Evolutionary conservation across 2,113 vertebrate species (phyloP).

Genomic region (Eidolon helvum): DNA sequence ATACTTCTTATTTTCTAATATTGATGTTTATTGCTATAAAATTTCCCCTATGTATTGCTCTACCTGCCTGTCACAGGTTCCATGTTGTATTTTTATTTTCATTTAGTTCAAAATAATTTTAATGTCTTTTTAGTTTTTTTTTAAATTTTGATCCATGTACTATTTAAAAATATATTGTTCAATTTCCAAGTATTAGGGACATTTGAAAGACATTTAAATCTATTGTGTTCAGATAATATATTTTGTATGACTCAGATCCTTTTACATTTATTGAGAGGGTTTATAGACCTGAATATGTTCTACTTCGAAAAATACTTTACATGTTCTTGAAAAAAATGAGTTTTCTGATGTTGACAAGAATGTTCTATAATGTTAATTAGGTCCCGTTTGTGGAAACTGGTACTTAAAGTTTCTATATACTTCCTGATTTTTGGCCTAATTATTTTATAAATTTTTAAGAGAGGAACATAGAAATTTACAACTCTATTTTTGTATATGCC

Average conservation of each 20-base stretch:
- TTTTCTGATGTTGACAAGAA: neutral
- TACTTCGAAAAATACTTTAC: neutral
- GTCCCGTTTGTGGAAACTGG: neutral
- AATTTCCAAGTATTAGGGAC: neutral
- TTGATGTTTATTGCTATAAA: neutral
- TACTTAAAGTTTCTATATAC: neutral
- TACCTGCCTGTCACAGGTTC: neutral
- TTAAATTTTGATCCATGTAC: neutral
- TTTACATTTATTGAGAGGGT: neutral
- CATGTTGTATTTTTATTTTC: neutral
- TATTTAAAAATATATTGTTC: neutral
- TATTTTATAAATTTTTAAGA: neutral
- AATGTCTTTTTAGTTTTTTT: neutral
- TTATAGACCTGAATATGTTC: neutral
- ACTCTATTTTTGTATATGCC: neutral
- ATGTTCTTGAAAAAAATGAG: neutral
- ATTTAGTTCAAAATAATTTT: neutral
- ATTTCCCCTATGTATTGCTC: neutral
- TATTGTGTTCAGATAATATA: neutral
- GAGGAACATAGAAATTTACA: neutral
- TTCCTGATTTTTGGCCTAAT: neutral
- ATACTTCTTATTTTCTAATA: neutral
- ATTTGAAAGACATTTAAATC: neutral
- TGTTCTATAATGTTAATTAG: neutral
- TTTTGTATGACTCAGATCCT: neutral